These are phyloP conservation scores for Tapera naevia DNA, from an alignment of 2,797 vertebrate genomes.

Conservation along the genomic window DNA sequence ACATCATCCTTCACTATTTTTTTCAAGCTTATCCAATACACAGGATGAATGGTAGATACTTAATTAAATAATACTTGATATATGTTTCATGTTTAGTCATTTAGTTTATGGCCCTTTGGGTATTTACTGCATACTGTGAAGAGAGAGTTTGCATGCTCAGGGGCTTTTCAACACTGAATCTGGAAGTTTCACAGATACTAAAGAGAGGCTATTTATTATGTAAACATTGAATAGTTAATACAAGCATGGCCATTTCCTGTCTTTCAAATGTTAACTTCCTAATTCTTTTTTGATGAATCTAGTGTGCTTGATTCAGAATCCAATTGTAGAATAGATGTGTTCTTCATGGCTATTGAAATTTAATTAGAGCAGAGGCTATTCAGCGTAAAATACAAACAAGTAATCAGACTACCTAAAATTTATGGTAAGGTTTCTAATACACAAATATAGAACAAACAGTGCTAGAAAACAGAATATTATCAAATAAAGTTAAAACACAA, in stretches of 20 bases:
- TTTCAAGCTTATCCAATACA: neutral
- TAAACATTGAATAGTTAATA: neutral
- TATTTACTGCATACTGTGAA: neutral
- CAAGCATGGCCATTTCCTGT: neutral
- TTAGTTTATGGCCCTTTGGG: neutral
- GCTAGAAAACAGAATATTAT: neutral
- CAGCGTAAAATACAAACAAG: neutral
- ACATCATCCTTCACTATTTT: neutral
- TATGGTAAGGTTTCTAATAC: neutral
- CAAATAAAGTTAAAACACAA: neutral
- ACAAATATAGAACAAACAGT: neutral
- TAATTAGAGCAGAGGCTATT: neutral
- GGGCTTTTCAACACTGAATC: neutral
- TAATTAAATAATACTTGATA: neutral
- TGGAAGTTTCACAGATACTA: neutral
- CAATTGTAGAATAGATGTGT: neutral
- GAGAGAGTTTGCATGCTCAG: neutral
- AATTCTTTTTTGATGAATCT: neutral
- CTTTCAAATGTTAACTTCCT: neutral
- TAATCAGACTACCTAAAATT: neutral
- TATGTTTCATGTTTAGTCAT: conserved; percentile 1
- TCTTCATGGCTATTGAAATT: neutral
- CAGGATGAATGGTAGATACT: neutral
- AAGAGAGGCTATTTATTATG: neutral
- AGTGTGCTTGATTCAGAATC: neutral